Evolutionary conservation across 2,797 vertebrate genomes (phyloP), one percentile per base, ranked within the genome.

Genomic region (Sternarchorhynchus goeldii): DNA sequence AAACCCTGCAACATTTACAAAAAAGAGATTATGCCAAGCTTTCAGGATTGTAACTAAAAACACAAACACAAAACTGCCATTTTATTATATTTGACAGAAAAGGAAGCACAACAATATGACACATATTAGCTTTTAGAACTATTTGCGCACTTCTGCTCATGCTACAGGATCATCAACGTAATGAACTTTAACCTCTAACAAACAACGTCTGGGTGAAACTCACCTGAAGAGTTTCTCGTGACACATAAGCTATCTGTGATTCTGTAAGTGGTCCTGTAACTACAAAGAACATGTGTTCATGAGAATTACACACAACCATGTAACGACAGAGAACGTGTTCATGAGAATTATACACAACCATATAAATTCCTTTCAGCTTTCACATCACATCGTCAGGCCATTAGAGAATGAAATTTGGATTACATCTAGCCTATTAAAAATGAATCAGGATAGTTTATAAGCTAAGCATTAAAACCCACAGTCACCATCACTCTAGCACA

Each of bases 201-300:
- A 25, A 72, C 73, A 60, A 50, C 36, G 59, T 60, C 74, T 0
- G 6, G 41, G 45, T 68, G 70, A 55, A 17, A 6, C 50, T 25
- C 92, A 95, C 95, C 94, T 95, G 95, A 85, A 95, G 91, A 81
- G 94, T 95, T 92, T 95, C 95, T 89, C 95, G 90, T 87, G 93
- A 94, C 85, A 95, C 95, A 84, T 95, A 95, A 2, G 95, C 94
- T 88, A 95, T 95, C 84, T 95, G 95, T 36, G 93, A 91, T 85
- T 95, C 95, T 78, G 93, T 93, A 17, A 95, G 90, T 69, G 94
- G 94, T 81, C 95, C 95, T 29, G 94, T 95, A 76, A 95, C 94
- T 95, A 79, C 80, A 91, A 73, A 71, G 45, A 82, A 8, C 62
- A 75, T 57, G n/a, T 36, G 58, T 29, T 41, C n/a, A 53, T 79